Evolutionary conservation across 2,797 vertebrate genomes (phyloP).

Genomic region (Typhlichthys eigenmanni): DNA sequence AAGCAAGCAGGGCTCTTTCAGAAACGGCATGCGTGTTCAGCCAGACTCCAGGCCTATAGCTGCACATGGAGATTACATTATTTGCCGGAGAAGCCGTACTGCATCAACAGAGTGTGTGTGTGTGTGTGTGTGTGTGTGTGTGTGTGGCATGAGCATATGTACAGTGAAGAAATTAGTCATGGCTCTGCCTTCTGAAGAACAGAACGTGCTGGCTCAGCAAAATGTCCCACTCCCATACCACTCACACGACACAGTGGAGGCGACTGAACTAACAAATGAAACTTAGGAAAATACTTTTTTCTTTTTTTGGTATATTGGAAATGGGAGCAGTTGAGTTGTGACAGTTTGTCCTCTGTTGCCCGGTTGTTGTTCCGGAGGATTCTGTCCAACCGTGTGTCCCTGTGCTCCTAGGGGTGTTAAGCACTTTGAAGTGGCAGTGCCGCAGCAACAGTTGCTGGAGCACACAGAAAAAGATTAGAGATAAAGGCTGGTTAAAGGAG

Average conservation of each 20-base stretch:
- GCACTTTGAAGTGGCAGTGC: conserved; percentile 48
- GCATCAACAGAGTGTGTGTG: neutral
- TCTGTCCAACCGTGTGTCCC: conserved; percentile 38
- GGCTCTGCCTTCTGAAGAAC: neutral
- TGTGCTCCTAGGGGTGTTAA: conserved; percentile 35
- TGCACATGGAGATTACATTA: too few relatives aligned
- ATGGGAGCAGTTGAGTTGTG: conserved; percentile 7
- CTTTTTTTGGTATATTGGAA: conserved; percentile 31
- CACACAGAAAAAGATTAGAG: conserved; percentile 44
- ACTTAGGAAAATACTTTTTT: conserved; percentile 11
- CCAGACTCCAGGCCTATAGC: neutral
- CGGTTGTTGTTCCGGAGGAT: conserved; percentile 41
- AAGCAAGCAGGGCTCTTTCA: conserved; percentile 1
- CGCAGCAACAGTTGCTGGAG: conserved; percentile 37
- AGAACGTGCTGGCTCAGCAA: conserved; percentile 28
- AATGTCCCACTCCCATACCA: neutral
- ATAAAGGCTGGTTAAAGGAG: conserved; percentile 34
- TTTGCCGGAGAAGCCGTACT: neutral
- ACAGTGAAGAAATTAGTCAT: neutral
- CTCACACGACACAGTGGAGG: conserved; percentile 19
- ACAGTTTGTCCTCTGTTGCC: conserved; percentile 25
- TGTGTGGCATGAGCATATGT: neutral
- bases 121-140: neutral
- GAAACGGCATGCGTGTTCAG: neutral
- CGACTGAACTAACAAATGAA: too few relatives aligned